Base-by-base conservation (phyloP, 2,797 vertebrate species). In the Dicrostonyx torquatus region DNA sequence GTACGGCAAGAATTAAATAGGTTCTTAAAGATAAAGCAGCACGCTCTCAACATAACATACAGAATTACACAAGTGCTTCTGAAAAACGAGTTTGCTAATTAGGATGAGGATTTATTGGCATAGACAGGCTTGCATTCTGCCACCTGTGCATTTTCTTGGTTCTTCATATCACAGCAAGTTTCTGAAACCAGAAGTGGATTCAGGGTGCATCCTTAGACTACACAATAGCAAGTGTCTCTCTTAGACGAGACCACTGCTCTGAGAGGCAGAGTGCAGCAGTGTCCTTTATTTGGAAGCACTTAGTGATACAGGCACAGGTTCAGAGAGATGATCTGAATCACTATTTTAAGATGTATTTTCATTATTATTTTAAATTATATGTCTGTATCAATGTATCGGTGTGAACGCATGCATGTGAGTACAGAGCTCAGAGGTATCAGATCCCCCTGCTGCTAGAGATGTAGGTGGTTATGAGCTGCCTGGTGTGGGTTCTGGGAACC, bases 1-100 rank as follows among this genome's bases (percentile, higher is more conserved):
- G 94, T 31, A 96, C 20, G 95, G 75, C 84, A 89, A 95, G 70
- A 93, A 96, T 94, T 37, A 85, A 87, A 62, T 7, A 64, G 3
- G 11, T 43, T 20, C 18, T 66, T 91, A 68, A 55, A 93, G n/a
- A 15, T 48, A 90, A 95, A 90, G 75, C 0, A 90, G 20, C 24
- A 68, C 24, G 75, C 90, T 88, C 43, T 86, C 37, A 93, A 66
- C 78, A 72, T 4, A 60, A 37, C 7, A 85, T 66, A 92, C 48
- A 24, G 77, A 76, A 90, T 43, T 37, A 92, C 7, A 40, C 40
- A 82, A 79, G 11, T 72, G 22, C 31, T 73, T 94, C 66, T 94
- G 83, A 94, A 95, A 93, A 37, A 13, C 14, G 94, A 70, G 70
- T 37, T 90, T 22, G 10, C 6, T 84, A 24, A 24, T 29, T 37